Evolutionary conservation across 2,113 vertebrate genomes (phyloP), one percentile per base, ranked within the genome.

Genomic region (Actenoides hombroni): DNA sequence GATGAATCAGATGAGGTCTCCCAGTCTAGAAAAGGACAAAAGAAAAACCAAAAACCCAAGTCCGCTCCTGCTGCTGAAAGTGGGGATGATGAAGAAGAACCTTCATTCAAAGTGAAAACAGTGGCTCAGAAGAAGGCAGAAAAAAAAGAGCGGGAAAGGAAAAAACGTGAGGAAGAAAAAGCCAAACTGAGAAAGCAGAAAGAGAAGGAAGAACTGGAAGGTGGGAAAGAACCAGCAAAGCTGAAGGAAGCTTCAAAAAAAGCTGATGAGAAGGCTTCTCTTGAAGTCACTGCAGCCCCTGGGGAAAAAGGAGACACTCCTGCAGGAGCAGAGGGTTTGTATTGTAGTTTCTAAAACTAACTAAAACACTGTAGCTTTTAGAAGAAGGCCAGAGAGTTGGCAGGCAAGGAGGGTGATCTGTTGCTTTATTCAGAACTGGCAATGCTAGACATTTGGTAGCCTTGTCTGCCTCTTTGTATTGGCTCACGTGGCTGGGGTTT

Each of bases 41-140:
- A 98, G 93, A 99, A 99, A 96, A 99, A 96, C 88, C 98, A 99
- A 88, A 99, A 99, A 86, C 88, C 84, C 2, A 99, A 99, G 71
- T 35, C 97, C 33, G 59, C 80, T 26, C 97, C 98, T 89, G 97
- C 90, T 31, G 97, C 97, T 21, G 98, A 98, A 39, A 99, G 98
- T 28, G 98, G 96, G 13, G 98, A 98, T 33, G 98, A 98, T 46
- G 98, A 98, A 7, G 98, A 98, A 1, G 97, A 97, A 2, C 95
- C 98, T 10, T 94, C 98, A 46, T 99, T 99, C 95, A 99, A 98
- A 97, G 98, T 99, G 71, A 99, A 99, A 98, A 99, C 99, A 2
- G 98, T 99, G 33, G 99, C 99, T 20, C 99, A 99, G 96, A 99
- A 99, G 97, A 99, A 99, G 88, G 99, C 99, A 11, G 99, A 99